phyloP scores from a whole-genome alignment of 1,140 invertebrate genomes.

The Himalopsyche phryganea region DNA sequence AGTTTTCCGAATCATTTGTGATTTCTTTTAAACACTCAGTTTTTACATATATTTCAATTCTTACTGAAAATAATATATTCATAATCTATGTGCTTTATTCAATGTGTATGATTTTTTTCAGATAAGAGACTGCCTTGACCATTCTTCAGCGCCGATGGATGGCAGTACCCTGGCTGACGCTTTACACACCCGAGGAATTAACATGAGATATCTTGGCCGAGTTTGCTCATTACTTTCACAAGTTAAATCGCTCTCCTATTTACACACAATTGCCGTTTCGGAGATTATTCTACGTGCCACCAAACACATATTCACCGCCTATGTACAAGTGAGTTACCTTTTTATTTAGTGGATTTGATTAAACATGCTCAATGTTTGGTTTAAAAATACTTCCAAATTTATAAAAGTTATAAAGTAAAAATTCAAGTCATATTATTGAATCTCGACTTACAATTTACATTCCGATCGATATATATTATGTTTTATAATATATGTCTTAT shows the following conservation, averaged over 20 bases:
- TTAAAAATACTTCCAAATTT: too few species aligned
- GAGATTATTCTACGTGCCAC: slow-evolving; percentile 84
- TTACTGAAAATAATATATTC: too few species aligned
- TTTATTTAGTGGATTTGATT: too few species aligned
- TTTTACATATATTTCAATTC: too few species aligned
- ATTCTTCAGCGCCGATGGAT: slow-evolving; percentile 91
- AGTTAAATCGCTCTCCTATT: slow-evolving; percentile 79
- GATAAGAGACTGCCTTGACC: slow-evolving; percentile 89
- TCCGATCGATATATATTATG: too few species aligned
- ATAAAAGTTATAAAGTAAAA: slow-evolving; percentile 6
- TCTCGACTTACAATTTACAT: too few species aligned
- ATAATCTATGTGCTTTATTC: too few species aligned
- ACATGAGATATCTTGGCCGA: slow-evolving; percentile 93
- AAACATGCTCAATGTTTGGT: too few species aligned
- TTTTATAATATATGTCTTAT: too few species aligned
- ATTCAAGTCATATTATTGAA: slow-evolving; percentile 11
- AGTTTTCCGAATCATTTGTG: too few species aligned
- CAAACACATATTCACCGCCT: slow-evolving; percentile 91
- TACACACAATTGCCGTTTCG: slow-evolving; percentile 80
- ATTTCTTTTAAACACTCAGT: too few species aligned
- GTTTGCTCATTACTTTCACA: slow-evolving; percentile 74
- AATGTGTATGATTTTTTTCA: slow-evolving; percentile 45
- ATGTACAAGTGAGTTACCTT: slow-evolving; percentile 68
- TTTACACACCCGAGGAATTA: slow-evolving; percentile 92
- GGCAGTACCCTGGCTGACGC: slow-evolving; percentile 91